Evolutionary conservation across 2,888 invertebrate species (phyloP).

Genomic region (Therioaphis trifolii): DNA sequence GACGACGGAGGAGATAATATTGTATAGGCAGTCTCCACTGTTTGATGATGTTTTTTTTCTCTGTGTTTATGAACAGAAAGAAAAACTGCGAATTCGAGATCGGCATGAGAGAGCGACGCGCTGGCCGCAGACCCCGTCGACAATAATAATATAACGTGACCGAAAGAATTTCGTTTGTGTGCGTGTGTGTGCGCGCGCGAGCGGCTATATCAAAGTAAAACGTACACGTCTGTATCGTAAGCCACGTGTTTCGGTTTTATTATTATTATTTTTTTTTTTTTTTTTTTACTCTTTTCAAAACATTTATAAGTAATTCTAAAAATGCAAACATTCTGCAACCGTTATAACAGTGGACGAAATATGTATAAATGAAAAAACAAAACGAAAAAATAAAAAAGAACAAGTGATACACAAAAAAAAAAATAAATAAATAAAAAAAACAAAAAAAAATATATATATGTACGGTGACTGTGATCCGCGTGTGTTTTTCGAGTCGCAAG

Average conservation of each 20-base stretch:
- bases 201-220: slow-evolving; percentile 35
- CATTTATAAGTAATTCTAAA: not conserved
- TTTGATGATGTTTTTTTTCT: not conserved
- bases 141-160: slow-evolving; percentile 15
- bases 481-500: not conserved
- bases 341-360: slow-evolving; percentile 1
- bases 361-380: not conserved
- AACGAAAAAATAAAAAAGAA: not conserved
- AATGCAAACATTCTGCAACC: slow-evolving; percentile 22
- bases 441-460: no score
- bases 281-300: not conserved
- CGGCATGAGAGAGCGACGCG: not conserved
- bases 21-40: no score
- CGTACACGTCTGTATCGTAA: not conserved
- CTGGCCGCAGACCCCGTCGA: not conserved
- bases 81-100: not conserved
- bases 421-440: no score
- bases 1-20: no score
- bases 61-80: not conserved
- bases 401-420: not conserved
- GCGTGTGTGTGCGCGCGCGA: not conserved
- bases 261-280: not conserved
- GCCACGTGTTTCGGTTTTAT: slow-evolving; percentile 7
- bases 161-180: not conserved
- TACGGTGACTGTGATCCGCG: no score